phyloP scores from a whole-genome alignment of 2,888 invertebrate species.

The Agrotis puta region DNA sequence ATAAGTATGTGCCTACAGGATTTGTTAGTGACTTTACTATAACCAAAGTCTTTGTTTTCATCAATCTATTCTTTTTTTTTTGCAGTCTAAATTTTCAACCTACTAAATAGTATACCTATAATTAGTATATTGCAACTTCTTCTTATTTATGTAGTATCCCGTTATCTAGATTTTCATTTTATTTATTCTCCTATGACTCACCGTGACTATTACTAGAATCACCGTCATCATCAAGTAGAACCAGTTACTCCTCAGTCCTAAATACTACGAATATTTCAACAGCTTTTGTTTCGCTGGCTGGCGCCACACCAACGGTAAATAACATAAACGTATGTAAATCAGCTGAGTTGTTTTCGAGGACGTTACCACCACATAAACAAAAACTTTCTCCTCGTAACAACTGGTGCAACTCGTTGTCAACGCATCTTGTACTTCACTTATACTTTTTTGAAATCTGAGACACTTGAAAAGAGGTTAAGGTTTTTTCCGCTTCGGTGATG shows the following conservation, averaged over 20 bases:
- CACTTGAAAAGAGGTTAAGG: conserved; percentile 36
- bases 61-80: too few relatives aligned
- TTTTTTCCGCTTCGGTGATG: conserved; percentile 28
- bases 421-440: conserved; percentile 46
- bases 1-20: not conserved
- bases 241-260: conserved; percentile 19
- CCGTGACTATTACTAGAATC: not conserved
- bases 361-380: conserved; percentile 54
- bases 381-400: conserved; percentile 57
- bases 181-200: not conserved
- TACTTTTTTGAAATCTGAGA: conserved; percentile 49
- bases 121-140: too few relatives aligned
- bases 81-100: too few relatives aligned
- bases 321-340: conserved; percentile 57
- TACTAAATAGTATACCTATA: too few relatives aligned
- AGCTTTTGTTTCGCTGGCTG: conserved; percentile 16
- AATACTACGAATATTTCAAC: conserved; percentile 32
- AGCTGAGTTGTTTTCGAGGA: conserved; percentile 54
- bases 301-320: conserved; percentile 40
- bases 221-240: not conserved
- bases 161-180: not conserved
- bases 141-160: not conserved
- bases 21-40: not conserved
- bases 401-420: conserved; percentile 31
- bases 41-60: not conserved